Evolutionary conservation across 1,140 invertebrate genomes (phyloP), one percentile per base, ranked within the genome.

Genomic region (Brachionus rubens): DNA sequence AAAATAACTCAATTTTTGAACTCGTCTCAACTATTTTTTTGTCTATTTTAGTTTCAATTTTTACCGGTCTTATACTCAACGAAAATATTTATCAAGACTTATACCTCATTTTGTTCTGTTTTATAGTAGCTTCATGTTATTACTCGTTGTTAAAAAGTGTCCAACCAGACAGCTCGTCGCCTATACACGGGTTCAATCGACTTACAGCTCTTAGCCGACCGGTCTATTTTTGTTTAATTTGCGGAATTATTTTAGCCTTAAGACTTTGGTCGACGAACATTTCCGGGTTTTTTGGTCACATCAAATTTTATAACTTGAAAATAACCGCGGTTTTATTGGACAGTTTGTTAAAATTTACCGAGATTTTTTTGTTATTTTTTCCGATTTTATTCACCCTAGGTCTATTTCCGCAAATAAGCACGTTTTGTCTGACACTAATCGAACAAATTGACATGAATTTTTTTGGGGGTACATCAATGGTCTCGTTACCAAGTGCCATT

Each of bases 61-160:
- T 98, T 46, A 94, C 94, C 0, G 89, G 92, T 0, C 83, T 91
- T 46, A 87, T 98, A 14, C 86, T 99, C 1, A 89, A 91, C 79
- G 87, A 90, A 40, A 89, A 90, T 30, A 91, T 96, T 81, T 98
- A 95, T 84, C 89, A 90, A 79, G 96, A 99, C 82, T 88, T 98
- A 41, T 91, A 90, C 79, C 91, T 95, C 4, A 93, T 98, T 84
- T 86, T 96, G 77, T 95, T 99, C 82, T 98, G 95, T 85, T 93
- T 96, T 79, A 91, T 98, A 24, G 94, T 98, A 50, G 95, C 95
- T 10, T 91, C 93, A 9, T 96, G 93, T 82, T 95, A 99, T 82
- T 99, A 99, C 84, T 98, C 95, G 0, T 85, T 99, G 54, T 86
- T 99, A 14, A 99, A 99, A 86, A 97, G 94, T 83, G 96, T 99